These are phyloP conservation scores for Papilio polytes DNA, from an alignment of 1,140 invertebrate species.

Conservation along the genomic window DNA sequence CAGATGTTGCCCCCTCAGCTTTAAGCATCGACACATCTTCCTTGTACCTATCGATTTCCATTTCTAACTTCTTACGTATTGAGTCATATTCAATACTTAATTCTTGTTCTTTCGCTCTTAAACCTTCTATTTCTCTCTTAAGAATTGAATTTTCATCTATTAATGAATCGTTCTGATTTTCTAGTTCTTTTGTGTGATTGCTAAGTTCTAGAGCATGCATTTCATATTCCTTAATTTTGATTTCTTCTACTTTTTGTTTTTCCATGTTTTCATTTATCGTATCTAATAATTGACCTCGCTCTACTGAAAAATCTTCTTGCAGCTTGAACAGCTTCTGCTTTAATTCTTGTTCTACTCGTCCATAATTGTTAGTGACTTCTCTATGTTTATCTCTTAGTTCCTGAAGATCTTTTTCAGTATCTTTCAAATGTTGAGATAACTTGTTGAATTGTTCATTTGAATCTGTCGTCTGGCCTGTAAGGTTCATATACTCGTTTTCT, in stretches of 20 bases:
- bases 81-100: conserved; percentile 66
- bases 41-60: conserved; percentile 74
- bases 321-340: conserved; percentile 79
- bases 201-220: conserved; percentile 51
- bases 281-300: conserved; percentile 65
- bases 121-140: conserved; percentile 73
- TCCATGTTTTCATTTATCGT: conserved; percentile 65
- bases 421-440: conserved; percentile 76
- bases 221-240: conserved; percentile 71
- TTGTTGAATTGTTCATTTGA: conserved; percentile 81
- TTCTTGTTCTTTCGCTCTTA: conserved; percentile 76
- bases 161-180: conserved; percentile 66
- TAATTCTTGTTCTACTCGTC: conserved; percentile 78
- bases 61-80: conserved; percentile 71
- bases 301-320: conserved; percentile 73
- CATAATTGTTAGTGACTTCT: conserved; percentile 72
- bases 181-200: conserved; percentile 62
- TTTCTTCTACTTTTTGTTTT: conserved; percentile 67
- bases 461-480: conserved; percentile 77
- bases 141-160: conserved; percentile 75
- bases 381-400: conserved; percentile 77
- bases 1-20: conserved; percentile 76
- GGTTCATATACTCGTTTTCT: conserved; percentile 76
- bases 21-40: conserved; percentile 74
- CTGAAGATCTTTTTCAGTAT: conserved; percentile 79